Evolutionary conservation across 1,140 invertebrate genomes (phyloP), one percentile per base, ranked within the genome.

Genomic region (Thrips palmi): DNA sequence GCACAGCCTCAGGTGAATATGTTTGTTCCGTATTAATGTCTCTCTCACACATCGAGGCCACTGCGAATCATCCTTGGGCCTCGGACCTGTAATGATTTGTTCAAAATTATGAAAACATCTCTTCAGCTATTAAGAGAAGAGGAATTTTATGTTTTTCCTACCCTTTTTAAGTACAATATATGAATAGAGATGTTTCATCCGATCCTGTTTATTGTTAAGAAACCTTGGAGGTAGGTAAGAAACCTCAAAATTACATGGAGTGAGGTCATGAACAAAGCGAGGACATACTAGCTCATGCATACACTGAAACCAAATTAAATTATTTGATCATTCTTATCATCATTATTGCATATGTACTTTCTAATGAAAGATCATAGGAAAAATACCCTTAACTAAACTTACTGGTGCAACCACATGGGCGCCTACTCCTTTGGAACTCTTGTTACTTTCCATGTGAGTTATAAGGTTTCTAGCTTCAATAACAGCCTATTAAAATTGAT

Each of bases 151-250:
- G 17, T 12, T 37, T n/a, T 53, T 53, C 2, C 49, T 52, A 57
- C 81, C 80, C 71, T 83, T 86, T 52, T 70, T 77, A 14, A 89
- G 54, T 30, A 91, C 68, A 0, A 86, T 60, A 54, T 85, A 88
- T 5, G 71, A 76, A 56, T 69, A 84, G 15, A 62, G 39, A 45
- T 81, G 73, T 11, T 52, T 57, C 21, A n/a, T 50, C 48, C 0
- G 58, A 41, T 43, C 61, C 51, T 2, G 49, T 41, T 33, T 57
- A 57, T 2, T 55, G 49, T 4, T 49, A 23, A 45, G 52, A 41
- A 74, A 59, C 19, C 60, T 58, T 39, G 81, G 49, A 1, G 66
- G 59, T 27, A 60, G 52, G 55, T 75, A 87, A 8, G 58, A 47
- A 17, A 74, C 64, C 42, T 68, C 47, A 56, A 85, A 89, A 55